A percentile compares a stretch with the other conserved stretches of the same genome.
Evolutionary conservation across 2,113 vertebrate species (phyloP).

Genomic region (Chlorodrepanis virens): DNA sequence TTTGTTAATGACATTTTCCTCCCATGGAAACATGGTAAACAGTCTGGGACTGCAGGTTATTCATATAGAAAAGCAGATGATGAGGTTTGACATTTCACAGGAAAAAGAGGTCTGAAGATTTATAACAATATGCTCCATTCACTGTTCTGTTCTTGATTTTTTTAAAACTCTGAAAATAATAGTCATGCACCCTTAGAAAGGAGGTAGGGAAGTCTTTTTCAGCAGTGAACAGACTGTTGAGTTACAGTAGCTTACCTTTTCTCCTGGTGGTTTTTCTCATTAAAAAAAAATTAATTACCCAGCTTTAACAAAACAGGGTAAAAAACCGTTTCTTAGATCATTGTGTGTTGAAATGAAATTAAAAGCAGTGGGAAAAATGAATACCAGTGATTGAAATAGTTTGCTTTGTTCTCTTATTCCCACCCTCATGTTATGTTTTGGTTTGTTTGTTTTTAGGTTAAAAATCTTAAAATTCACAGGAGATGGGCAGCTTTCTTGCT

Average conservation of each 20-base stretch:
- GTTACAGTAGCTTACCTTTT: neutral
- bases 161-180: neutral
- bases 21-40: neutral
- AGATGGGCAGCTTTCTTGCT: neutral
- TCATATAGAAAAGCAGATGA: neutral
- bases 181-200: neutral
- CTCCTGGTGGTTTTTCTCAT: neutral
- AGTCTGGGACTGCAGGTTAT: neutral
- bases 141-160: neutral
- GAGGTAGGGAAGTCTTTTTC: neutral
- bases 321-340: neutral
- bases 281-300: neutral
- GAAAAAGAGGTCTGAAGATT: neutral
- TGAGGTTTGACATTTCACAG: conserved; percentile 1
- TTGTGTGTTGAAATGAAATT: neutral
- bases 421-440: neutral
- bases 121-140: neutral
- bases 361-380: neutral
- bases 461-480: neutral
- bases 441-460: neutral
- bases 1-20: conserved; percentile 16
- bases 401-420: neutral
- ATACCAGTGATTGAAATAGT: neutral
- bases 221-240: neutral
- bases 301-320: neutral